These are phyloP conservation scores for Tenualosa ilisha DNA, from an alignment of 2,797 vertebrate genomes.

Conservation along the genomic window DNA sequence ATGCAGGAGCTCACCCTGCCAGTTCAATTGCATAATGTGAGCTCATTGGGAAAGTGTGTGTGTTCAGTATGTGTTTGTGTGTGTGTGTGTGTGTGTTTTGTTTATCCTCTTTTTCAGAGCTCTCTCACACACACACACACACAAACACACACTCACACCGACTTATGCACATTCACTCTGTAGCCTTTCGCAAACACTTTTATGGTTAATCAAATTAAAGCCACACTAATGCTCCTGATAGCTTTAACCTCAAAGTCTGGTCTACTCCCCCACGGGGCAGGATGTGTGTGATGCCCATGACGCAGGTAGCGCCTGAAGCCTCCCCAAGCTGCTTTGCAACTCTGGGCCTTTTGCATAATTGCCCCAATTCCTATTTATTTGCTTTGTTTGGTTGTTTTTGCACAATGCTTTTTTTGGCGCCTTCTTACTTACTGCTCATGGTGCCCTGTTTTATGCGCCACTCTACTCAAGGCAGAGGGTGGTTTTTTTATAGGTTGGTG, in stretches of 20 bases:
- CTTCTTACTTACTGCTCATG: background rate
- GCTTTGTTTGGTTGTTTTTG: background rate
- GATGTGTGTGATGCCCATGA: conserved; percentile 30
- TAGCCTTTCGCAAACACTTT: conserved; percentile 31
- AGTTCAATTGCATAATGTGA: conserved; percentile 37
- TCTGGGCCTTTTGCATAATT: conserved; percentile 44
- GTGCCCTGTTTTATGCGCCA: background rate
- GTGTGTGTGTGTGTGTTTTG: conserved; percentile 26
- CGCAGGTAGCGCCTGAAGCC: conserved; percentile 21
- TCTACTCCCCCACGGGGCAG: conserved; percentile 13
- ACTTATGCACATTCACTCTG: background rate
- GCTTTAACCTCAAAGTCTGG: conserved; percentile 38
- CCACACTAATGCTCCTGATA: conserved; percentile 48
- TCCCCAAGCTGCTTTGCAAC: conserved; percentile 26
- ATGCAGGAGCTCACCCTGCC: conserved; percentile 30
- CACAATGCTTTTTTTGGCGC: background rate
- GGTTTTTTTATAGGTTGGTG: background rate
- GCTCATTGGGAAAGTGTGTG: conserved; percentile 12
- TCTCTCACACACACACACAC: background rate
- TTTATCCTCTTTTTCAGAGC: background rate
- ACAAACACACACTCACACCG: background rate
- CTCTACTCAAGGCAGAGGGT: background rate
- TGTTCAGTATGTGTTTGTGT: background rate
- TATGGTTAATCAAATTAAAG: conserved; percentile 48
- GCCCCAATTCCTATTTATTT: conserved; percentile 36